phyloP scores from a whole-genome alignment of 2,888 invertebrate genomes.

The Drosophila tripunctata region DNA sequence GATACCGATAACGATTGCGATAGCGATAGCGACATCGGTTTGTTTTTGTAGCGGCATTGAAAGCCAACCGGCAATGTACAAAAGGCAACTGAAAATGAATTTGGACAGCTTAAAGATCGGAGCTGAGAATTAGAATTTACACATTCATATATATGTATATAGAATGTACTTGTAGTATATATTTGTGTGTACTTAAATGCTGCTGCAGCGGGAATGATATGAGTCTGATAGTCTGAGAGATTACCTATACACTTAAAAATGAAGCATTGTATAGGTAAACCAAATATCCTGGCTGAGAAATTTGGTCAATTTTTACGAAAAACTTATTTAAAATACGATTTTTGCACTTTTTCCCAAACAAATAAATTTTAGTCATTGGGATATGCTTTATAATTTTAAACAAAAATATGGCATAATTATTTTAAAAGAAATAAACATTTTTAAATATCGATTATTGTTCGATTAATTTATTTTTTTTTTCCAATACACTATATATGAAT shows the following conservation, averaged over 20 bases:
- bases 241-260: not conserved
- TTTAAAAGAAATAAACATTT: no score
- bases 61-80: slow-evolving; percentile 41
- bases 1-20: slow-evolving; percentile 9
- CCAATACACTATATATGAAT: no score
- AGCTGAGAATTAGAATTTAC: slow-evolving; percentile 24
- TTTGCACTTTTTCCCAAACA: no score
- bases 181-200: not conserved
- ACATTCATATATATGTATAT: no score
- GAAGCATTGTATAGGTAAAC: not conserved
- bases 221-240: not conserved
- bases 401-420: no score
- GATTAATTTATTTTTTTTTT: no score
- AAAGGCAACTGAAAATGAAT: slow-evolving; percentile 37
- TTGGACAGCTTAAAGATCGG: slow-evolving; percentile 21
- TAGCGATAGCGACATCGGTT: not conserved
- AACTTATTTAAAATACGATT: no score
- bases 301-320: no score
- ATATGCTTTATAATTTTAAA: no score
- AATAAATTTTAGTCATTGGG: no score
- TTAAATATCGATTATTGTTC: no score
- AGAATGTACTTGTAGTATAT: not conserved
- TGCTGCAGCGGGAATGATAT: slow-evolving; percentile 1
- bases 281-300: no score
- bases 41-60: slow-evolving; percentile 36